These are phyloP conservation scores for Montipora cactus DNA, from an alignment of 64 coral and sea anemone species.

Conservation along the genomic window DNA sequence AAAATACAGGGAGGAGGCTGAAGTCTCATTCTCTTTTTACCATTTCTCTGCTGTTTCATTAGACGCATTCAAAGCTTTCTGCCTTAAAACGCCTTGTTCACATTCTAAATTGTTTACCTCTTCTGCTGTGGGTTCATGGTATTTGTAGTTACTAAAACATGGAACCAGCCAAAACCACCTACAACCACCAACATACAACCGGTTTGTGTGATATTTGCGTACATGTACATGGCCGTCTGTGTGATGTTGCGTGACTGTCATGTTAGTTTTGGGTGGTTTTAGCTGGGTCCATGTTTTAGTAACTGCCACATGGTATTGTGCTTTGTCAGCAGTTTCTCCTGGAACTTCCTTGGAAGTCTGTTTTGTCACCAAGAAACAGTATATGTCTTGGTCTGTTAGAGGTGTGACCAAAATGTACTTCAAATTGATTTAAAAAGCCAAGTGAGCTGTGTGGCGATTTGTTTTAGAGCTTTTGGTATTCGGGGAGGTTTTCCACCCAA, in stretches of 20 bases:
- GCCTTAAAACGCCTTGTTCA: background rate
- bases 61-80: conserved; percentile 2
- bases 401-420: conserved; percentile 39
- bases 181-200: too few relatives aligned
- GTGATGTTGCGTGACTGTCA: too few relatives aligned
- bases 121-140: background rate
- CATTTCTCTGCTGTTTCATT: background rate
- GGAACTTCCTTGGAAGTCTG: conserved; percentile 18
- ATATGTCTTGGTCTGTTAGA: background rate
- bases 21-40: too few relatives aligned
- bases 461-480: conserved; percentile 45
- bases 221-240: too few relatives aligned
- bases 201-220: too few relatives aligned
- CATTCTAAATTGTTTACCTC: background rate
- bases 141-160: too few relatives aligned
- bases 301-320: too few relatives aligned
- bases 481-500: background rate
- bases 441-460: conserved; percentile 43
- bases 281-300: too few relatives aligned
- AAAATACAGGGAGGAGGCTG: too few relatives aligned
- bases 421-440: conserved; percentile 25
- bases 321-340: background rate
- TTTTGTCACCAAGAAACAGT: conserved; percentile 14
- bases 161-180: too few relatives aligned
- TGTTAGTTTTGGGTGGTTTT: too few relatives aligned